Evolutionary conservation across 2,797 vertebrate genomes (phyloP).

Genomic region (Eulemur mongoz): DNA sequence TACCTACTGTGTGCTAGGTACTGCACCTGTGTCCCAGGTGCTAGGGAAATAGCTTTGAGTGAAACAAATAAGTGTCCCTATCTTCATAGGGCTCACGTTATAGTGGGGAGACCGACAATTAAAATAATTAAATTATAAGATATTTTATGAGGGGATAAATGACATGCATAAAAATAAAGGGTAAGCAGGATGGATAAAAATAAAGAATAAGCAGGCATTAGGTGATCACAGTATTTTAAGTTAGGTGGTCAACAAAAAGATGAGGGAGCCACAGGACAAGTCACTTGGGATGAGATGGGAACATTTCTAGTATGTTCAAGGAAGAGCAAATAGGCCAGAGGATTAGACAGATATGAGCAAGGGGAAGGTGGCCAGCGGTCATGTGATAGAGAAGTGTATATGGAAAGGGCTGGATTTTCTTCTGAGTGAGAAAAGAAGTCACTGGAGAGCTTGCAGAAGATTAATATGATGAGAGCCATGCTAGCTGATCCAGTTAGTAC

Average conservation of each 20-base stretch:
- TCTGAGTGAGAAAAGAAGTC: not conserved
- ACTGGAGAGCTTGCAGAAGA: not conserved
- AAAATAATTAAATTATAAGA: not conserved
- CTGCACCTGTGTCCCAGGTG: not conserved
- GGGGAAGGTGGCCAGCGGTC: not conserved
- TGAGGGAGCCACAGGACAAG: not conserved
- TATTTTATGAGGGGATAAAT: not conserved
- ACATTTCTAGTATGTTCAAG: not conserved
- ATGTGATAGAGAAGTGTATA: not conserved
- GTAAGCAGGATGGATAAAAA: not conserved
- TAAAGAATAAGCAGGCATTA: not conserved
- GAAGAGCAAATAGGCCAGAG: not conserved
- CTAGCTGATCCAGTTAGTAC: not conserved
- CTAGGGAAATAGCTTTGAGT: not conserved
- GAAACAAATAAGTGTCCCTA: not conserved
- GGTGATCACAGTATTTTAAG: not conserved
- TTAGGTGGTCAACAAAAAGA: not conserved
- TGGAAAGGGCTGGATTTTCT: not conserved
- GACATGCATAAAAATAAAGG: not conserved
- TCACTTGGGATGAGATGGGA: not conserved
- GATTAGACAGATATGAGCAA: not conserved
- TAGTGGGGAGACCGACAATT: not conserved
- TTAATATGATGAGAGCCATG: not conserved
- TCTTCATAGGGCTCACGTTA: not conserved
- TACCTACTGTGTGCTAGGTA: not conserved